Evolutionary conservation across 1,140 invertebrate species (phyloP).

Genomic region (Drosophila lacteicornis): DNA sequence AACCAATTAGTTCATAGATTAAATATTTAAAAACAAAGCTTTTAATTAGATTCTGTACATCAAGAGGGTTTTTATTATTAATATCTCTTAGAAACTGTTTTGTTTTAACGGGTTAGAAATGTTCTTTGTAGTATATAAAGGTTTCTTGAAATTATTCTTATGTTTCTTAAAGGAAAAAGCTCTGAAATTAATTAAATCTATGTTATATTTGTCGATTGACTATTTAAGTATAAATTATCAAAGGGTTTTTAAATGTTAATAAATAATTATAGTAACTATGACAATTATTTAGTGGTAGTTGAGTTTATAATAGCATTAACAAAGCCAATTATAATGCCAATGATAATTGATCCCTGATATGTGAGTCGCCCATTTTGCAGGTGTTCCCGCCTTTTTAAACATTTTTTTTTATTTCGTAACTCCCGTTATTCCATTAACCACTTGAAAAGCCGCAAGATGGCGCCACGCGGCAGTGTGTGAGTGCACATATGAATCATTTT

Average conservation of each 20-base stretch:
- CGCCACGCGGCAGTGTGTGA: conserved; percentile 26
- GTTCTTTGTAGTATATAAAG: no score
- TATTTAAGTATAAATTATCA: background rate
- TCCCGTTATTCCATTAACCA: conserved; percentile 38
- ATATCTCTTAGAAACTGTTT: no score
- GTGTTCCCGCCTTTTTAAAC: background rate
- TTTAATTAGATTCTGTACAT: no score
- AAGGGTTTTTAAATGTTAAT: background rate
- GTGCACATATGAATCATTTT: conserved; percentile 16
- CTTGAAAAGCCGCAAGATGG: conserved; percentile 73
- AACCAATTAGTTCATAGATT: no score
- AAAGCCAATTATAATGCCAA: background rate
- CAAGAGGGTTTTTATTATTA: no score
- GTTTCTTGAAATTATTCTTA: no score
- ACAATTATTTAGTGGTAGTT: background rate
- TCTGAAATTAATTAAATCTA: background rate
- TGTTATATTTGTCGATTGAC: background rate
- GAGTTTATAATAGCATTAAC: background rate
- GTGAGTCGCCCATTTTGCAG: conserved; percentile 28
- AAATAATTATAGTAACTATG: background rate
- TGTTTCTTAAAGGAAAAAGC: no score
- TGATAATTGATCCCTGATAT: background rate
- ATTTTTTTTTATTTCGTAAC: background rate
- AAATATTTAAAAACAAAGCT: no score
- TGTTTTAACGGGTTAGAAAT: no score